Base-by-base conservation (phyloP, 1,140 invertebrate genomes). In the Belonocnema kinseyi region DNA sequence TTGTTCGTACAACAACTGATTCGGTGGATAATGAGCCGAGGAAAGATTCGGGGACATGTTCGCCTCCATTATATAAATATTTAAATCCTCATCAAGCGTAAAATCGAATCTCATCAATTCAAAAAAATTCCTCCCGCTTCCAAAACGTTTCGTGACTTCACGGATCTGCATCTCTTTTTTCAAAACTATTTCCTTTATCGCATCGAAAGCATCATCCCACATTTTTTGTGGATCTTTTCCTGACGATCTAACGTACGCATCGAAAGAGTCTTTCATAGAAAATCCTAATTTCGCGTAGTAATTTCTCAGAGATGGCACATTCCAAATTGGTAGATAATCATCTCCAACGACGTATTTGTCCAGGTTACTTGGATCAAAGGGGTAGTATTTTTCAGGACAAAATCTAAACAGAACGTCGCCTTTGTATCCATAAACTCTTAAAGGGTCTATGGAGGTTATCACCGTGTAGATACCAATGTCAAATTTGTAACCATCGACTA, bases 31-130 rank as follows among this genome's bases (percentile, higher is more conserved):
- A 91, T 99, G 98, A 0, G 95, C 95, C 0, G 98, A 98, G 0
- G 97, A 98, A 26, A 99, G 92, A 92, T 99, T 99, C 0, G 98
- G 98, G 46, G 97, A 98, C 98, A 99, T 99, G 88, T 99, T 99
- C 1, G 97, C 98, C 91, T 99, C 98, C 94, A 99, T 96, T 3
- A 98, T 91, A 85, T 95, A 97, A 3, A 99, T 95, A 70, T 97
- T 96, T 0, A 99, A 86, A 71, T 98, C 91, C 82, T 97, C 95
- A 89, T 99, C 97, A 8, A 99, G 91, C 0, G 98, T 95, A 89
- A 99, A 96, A 90, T 99, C 98, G 86, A 99, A 97, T 70, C 98
- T 93, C 88, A 98, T 95, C 89, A 99, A 92, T 92, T 99, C 98
- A 91, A 99, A 99, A 86, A 98, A 99, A 84, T 97, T 97, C 53